Conservation (phyloP, 2,888 invertebrate species). For the Bombylius discolor region DNA sequence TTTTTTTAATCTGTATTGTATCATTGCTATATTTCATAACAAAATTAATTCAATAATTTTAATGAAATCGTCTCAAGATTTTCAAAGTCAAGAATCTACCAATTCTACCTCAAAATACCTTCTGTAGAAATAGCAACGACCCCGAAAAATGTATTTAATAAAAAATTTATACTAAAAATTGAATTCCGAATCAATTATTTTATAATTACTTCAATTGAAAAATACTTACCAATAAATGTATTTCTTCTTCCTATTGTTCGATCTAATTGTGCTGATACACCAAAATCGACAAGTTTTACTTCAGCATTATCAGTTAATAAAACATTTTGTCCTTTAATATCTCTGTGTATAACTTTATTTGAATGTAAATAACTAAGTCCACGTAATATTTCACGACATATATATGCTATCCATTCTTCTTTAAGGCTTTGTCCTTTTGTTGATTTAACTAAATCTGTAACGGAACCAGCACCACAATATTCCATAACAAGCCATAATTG, state of each 20-base stretch:
- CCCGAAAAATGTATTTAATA: too few species aligned
- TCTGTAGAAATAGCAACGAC: too few species aligned
- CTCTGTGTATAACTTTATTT: slow-evolving; percentile 98
- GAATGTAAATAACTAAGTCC: slow-evolving; percentile 95
- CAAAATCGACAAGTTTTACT: slow-evolving; percentile 99
- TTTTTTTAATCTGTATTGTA: too few species aligned
- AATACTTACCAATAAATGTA: slow-evolving; percentile 66
- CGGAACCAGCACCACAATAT: slow-evolving; percentile 98
- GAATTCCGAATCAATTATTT: too few species aligned
- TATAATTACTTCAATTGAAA: too few species aligned
- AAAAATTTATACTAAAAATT: too few species aligned
- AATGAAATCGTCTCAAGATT: too few species aligned
- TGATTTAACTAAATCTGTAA: slow-evolving; percentile 98
- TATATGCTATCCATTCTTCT: slow-evolving; percentile 99
- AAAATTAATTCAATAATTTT: too few species aligned
- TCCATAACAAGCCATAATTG: slow-evolving; percentile 99
- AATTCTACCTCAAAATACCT: too few species aligned
- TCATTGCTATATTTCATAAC: too few species aligned
- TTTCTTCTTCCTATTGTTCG: slow-evolving; percentile 97
- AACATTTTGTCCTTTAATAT: slow-evolving; percentile 99
- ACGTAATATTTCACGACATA: slow-evolving; percentile 89
- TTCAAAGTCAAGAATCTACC: too few species aligned
- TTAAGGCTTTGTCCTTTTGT: slow-evolving; percentile 96
- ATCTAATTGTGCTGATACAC: slow-evolving; percentile 97
- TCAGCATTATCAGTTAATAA: slow-evolving; percentile 98